Percentiles rank a stretch among this genome's conserved stretches.
phyloP scores from a whole-genome alignment of 2,888 invertebrate species.

The Drosophila histrio region DNA sequence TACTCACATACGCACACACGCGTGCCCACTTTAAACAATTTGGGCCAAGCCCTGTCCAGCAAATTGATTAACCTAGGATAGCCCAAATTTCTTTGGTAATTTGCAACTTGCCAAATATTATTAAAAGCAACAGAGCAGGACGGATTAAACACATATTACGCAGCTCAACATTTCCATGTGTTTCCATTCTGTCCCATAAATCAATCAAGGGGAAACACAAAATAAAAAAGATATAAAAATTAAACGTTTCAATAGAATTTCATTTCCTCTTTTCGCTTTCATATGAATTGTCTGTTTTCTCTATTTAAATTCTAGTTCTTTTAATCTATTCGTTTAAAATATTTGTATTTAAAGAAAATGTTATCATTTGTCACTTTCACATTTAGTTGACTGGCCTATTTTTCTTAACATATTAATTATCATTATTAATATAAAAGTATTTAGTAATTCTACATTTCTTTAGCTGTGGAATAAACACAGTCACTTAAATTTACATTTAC shows the following conservation, averaged over 20 bases:
- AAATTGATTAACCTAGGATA: constrained; percentile 18
- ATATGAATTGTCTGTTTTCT: neutral
- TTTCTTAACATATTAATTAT: too few relatives aligned
- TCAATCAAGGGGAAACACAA: constrained; percentile 15
- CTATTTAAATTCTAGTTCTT: neutral
- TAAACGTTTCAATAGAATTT: neutral
- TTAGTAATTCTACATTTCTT: neutral
- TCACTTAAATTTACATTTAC: neutral
- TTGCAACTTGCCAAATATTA: constrained; percentile 24
- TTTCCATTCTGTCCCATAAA: constrained; percentile 11
- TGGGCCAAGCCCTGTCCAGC: constrained; percentile 3
- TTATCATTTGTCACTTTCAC: too few relatives aligned
- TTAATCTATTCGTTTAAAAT: too few relatives aligned
- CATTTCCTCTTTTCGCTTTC: neutral
- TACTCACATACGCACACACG: constrained; percentile 11
- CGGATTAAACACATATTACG: constrained; percentile 11
- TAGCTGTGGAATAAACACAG: neutral
- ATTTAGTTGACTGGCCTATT: too few relatives aligned
- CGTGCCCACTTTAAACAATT: neutral
- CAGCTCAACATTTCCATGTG: constrained; percentile 1
- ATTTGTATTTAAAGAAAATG: too few relatives aligned
- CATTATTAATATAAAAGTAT: too few relatives aligned
- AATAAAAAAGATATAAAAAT: neutral
- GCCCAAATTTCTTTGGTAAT: neutral
- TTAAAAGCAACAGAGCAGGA: neutral